Base-by-base conservation (phyloP, 2,888 invertebrate genomes). In the Meliscaeva auricollis region DNA sequence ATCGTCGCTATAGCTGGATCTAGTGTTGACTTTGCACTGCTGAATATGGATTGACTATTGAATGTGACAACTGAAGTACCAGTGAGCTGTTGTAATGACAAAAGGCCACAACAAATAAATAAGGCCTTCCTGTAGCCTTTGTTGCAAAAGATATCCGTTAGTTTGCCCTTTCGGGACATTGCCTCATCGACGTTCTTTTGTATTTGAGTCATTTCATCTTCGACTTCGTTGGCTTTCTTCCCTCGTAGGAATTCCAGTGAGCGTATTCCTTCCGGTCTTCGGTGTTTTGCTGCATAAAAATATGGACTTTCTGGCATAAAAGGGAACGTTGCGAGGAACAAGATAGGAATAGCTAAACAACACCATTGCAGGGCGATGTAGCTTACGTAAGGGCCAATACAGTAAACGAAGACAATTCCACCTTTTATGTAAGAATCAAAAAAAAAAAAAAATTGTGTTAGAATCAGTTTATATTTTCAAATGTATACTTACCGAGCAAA, bases 251-350 rank as follows among this genome's bases (percentile, higher is more conserved):
- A 95, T 48, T 94, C 92, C 87, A 98, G 91, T 4, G 96, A 93
- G 0, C 92, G 90, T 0, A 94, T 91, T 0, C 97, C 97, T 0
- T 95, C 94, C 7, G 87, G 80, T 87, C 90, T 91, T 15, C 89
- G 90, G 0, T 94, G 94, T 91, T 94, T 93, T 30, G 92, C 91
- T 0, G 96, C 91, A 48, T 94, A 93, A 88, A 94, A 96, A 80
- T 95, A 94, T 0, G 98, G 98, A 0, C 96, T 95, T 89, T 98
- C 98, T 0, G 97, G 97, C 93, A 97, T 95, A 87, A 95, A 94
- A 88, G 95, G 93, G 90, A 95, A 94, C 1, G 93, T 89, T 0
- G 93, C 89, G 15, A 94, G 91, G 89, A 96, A 95, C 0, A 94
- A 87, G 0, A 94, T 91, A 0, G 95, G 95, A 64, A 95, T 91